A percentile compares a stretch with the other conserved stretches of the same genome.
Evolutionary conservation across 2,888 invertebrate species (phyloP).

Genomic region (Protonemura montana): DNA sequence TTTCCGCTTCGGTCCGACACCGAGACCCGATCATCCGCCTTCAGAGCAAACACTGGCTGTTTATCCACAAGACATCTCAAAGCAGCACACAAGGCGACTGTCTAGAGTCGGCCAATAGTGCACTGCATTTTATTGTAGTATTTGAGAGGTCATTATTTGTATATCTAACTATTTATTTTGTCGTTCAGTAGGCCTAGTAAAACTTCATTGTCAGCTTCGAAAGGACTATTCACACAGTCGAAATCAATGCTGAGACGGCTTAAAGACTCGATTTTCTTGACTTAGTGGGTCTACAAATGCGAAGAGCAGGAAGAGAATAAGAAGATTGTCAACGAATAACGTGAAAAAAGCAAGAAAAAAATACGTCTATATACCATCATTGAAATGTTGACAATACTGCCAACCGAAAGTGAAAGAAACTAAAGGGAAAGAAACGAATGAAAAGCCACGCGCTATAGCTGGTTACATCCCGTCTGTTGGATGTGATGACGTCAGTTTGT

Average conservation of each 20-base stretch:
- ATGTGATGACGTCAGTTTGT: neutral
- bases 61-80: neutral
- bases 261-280: neutral
- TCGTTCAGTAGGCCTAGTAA: slow-evolving; percentile 37
- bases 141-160: slow-evolving; percentile 13
- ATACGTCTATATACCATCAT: neutral
- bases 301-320: too few relatives aligned
- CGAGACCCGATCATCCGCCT: slow-evolving; percentile 36
- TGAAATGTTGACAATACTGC: neutral
- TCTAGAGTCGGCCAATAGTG: neutral
- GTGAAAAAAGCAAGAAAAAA: neutral
- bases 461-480: neutral
- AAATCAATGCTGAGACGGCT: neutral
- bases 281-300: too few relatives aligned
- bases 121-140: slow-evolving; percentile 24
- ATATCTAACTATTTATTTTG: slow-evolving; percentile 3
- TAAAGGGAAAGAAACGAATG: neutral
- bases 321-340: neutral
- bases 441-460: neutral
- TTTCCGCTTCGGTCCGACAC: slow-evolving; percentile 46
- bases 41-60: slow-evolving; percentile 38
- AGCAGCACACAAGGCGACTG: neutral
- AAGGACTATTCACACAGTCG: neutral
- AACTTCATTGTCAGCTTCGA: slow-evolving; percentile 25
- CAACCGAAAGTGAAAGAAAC: neutral